A percentile compares a stretch with the other conserved stretches of the same genome.
Conservation (phyloP, 2,113 vertebrate species). For the Thomomys bottae region DNA sequence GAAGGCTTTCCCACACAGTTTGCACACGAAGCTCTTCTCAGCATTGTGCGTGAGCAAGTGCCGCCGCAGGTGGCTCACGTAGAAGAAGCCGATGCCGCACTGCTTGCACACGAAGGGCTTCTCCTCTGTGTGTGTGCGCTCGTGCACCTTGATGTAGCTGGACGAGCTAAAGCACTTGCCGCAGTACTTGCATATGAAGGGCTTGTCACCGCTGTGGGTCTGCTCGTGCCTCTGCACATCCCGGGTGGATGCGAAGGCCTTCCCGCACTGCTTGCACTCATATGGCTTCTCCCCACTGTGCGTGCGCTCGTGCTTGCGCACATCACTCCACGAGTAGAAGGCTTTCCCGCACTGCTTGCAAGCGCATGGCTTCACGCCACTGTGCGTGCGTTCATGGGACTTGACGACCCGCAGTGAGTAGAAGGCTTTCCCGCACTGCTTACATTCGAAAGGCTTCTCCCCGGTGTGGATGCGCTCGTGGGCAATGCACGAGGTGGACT, state of each 20-base stretch:
- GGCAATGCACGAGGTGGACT: background rate
- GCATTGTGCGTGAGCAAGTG: background rate
- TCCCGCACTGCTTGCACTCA: constrained; percentile 27
- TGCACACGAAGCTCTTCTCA: no score
- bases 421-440: constrained; percentile 3
- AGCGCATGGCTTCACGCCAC: no score
- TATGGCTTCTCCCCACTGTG: constrained; percentile 48
- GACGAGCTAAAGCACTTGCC: background rate
- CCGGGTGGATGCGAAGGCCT: background rate
- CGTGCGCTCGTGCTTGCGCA: background rate
- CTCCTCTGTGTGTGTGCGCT: no score
- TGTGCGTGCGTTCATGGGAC: no score
- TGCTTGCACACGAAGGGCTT: constrained; percentile 30
- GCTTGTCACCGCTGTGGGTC: background rate
- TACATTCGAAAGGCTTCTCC: constrained; percentile 47
- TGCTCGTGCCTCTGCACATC: background rate
- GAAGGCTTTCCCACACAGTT: no score
- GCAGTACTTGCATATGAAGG: background rate
- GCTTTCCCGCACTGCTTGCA: no score
- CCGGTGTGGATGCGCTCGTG: constrained; percentile 36
- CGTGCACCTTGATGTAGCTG: no score
- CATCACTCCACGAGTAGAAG: no score
- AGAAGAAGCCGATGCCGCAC: background rate
- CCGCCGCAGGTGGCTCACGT: background rate
- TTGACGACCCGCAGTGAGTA: no score